These are phyloP conservation scores for Trichacis sp. DNA, from an alignment of 2,888 invertebrate species.

Conservation along the genomic window DNA sequence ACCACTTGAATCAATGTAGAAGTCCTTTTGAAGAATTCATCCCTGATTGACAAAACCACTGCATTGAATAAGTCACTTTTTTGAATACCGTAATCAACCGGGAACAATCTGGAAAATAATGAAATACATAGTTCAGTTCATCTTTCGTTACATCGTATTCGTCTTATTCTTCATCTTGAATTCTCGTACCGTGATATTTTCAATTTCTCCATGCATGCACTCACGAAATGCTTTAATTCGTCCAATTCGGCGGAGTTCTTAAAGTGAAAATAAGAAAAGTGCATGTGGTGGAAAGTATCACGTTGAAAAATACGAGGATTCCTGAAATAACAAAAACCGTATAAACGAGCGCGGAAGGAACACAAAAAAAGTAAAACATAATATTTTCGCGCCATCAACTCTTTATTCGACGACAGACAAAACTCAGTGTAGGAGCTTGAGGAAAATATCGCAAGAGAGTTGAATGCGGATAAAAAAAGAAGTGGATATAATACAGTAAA, in stretches of 20 bases:
- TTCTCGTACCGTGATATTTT: background rate
- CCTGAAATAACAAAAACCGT: background rate
- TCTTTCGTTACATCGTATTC: no score
- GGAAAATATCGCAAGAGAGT: background rate
- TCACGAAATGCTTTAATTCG: background rate
- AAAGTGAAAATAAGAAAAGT: background rate
- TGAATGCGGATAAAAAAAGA: background rate
- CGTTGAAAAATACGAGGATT: background rate
- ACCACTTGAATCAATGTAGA: no score
- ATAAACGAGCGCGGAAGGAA: slow-evolving; percentile 2
- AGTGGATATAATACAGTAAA: no score
- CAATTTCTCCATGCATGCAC: no score
- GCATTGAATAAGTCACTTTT: no score
- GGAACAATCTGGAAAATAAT: no score
- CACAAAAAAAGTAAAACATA: background rate
- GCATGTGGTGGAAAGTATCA: no score
- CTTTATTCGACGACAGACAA: slow-evolving; percentile 1
- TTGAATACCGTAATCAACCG: no score
- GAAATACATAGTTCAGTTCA: no score
- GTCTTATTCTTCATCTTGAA: no score
- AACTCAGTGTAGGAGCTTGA: background rate
- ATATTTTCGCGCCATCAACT: background rate
- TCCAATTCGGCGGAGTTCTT: background rate
- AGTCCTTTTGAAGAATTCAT: no score
- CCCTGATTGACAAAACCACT: no score